These are phyloP conservation scores for Spicauda simplicius DNA, from an alignment of 2,888 invertebrate species.

Conservation along the genomic window DNA sequence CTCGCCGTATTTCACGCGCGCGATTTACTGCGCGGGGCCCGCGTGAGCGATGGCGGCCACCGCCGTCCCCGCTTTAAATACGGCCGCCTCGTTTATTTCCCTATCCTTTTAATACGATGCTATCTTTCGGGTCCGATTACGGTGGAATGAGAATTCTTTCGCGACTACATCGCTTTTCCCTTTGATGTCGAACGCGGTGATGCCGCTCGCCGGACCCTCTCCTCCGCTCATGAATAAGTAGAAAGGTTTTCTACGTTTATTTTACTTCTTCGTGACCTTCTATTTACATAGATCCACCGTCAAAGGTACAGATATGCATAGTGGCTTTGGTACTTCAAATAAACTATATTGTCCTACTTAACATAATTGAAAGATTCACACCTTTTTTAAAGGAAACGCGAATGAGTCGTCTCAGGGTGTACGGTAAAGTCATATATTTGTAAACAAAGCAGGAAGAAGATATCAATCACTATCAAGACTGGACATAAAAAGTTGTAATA, in stretches of 20 bases:
- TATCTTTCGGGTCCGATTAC: constrained; percentile 70
- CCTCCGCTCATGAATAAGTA: constrained; percentile 30
- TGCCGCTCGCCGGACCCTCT: constrained; percentile 40
- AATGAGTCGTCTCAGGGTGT: not conserved
- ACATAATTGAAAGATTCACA: not conserved
- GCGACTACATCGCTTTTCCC: constrained; percentile 45
- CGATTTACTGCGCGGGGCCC: constrained; percentile 63
- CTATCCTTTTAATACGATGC: constrained; percentile 70
- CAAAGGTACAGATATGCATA: not conserved
- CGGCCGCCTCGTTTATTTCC: constrained; percentile 64
- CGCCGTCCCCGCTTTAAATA: constrained; percentile 47
- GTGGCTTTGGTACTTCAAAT: not conserved
- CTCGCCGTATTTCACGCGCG: constrained; percentile 55
- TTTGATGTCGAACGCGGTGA: constrained; percentile 48
- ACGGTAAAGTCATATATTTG: not conserved
- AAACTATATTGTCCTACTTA: not conserved
- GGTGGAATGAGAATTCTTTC: constrained; percentile 49
- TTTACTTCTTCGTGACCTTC: constrained; percentile 15
- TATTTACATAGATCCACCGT: constrained; percentile 9
- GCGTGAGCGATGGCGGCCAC: constrained; percentile 53
- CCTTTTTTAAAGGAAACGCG: not conserved
- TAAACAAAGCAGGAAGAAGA: constrained; percentile 31
- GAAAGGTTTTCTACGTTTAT: constrained; percentile 22
- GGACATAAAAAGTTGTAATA: constrained; percentile 6
- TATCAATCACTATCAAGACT: constrained; percentile 17